Conservation (phyloP, 2,113 vertebrate genomes). For the Myiopsitta monachus region DNA sequence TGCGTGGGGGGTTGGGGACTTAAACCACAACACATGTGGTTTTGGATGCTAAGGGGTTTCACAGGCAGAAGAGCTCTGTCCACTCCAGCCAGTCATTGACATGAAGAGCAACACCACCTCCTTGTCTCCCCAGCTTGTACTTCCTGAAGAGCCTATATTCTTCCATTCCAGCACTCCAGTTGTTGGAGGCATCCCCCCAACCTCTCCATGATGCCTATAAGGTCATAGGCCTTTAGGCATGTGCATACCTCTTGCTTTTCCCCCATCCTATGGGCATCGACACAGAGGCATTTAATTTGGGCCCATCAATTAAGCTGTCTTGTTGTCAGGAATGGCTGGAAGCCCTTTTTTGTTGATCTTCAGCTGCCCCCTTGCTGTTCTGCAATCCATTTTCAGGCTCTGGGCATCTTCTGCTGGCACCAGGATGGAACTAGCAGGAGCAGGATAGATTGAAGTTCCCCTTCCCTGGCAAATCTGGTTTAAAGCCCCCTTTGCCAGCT, state of each 20-base stretch:
- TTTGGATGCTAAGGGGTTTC: background rate
- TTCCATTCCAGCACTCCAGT: background rate
- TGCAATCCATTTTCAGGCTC: background rate
- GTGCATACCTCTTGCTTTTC: background rate
- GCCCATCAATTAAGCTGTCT: background rate
- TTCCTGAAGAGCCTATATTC: background rate
- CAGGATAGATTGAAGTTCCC: background rate
- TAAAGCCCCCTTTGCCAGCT: background rate
- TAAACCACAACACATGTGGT: too few species aligned
- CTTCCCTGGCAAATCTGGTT: background rate
- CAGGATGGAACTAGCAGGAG: background rate
- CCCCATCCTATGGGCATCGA: background rate
- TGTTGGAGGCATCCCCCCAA: background rate
- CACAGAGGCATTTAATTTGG: background rate
- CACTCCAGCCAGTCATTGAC: background rate
- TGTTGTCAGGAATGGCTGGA: background rate
- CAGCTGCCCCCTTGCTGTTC: background rate
- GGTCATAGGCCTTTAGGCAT: background rate
- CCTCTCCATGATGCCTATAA: background rate
- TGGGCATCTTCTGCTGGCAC: background rate
- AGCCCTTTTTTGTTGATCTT: background rate
- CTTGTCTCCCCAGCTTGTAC: background rate
- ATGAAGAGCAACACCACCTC: background rate
- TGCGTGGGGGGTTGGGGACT: too few species aligned
- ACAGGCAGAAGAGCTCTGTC: background rate